Percentiles rank a stretch among this genome's conserved stretches.
Evolutionary conservation across 2,797 vertebrate species (phyloP).

Genomic region (Lacerta bilineata): DNA sequence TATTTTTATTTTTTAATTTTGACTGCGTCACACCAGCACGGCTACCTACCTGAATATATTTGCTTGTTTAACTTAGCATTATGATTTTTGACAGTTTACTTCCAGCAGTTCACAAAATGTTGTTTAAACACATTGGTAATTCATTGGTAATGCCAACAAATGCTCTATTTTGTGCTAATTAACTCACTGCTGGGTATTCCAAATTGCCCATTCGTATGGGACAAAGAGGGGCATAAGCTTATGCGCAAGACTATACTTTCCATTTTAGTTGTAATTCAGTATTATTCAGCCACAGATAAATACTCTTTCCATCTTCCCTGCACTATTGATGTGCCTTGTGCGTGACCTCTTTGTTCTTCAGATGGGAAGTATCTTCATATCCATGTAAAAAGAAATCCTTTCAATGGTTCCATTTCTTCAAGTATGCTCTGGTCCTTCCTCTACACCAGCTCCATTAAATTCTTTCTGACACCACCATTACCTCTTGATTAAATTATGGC

Average conservation of each 20-base stretch:
- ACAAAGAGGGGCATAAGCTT: background rate
- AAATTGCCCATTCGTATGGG: background rate
- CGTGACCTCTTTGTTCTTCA: conserved; percentile 26
- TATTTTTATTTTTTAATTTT: too few relatives aligned
- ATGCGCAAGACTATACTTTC: background rate
- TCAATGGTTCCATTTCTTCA: conserved; percentile 27
- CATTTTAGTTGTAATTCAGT: background rate
- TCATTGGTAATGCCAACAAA: background rate
- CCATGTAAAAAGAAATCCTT: conserved; percentile 52
- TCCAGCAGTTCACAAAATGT: background rate
- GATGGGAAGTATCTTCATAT: conserved; percentile 42
- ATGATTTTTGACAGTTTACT: background rate
- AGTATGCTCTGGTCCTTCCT: conserved; percentile 40
- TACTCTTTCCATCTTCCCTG: conserved; percentile 6
- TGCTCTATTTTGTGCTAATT: background rate
- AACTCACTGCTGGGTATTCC: background rate
- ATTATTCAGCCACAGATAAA: background rate
- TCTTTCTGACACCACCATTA: conserved; percentile 53
- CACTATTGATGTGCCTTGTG: background rate
- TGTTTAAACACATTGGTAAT: background rate
- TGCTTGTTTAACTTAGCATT: background rate
- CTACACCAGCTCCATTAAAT: conserved; percentile 50
- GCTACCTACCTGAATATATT: background rate
- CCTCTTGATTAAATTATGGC: conserved; percentile 58
- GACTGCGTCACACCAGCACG: too few relatives aligned